Conservation (phyloP, 2,797 vertebrate genomes). For the Pristis pectinata region DNA sequence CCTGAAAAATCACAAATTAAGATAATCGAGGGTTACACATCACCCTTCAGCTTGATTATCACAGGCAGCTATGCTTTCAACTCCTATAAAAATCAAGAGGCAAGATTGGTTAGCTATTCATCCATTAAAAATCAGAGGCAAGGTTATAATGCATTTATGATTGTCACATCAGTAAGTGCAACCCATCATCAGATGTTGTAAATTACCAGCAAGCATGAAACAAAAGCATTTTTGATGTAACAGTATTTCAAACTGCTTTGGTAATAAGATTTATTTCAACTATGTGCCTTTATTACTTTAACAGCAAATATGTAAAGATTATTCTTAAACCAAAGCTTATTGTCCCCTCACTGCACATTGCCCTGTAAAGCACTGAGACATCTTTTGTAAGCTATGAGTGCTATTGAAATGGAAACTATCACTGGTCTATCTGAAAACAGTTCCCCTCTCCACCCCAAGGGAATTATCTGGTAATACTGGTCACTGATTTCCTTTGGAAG, state of each 20-base stretch:
- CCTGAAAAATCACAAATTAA: constrained; percentile 10
- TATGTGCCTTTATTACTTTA: not conserved
- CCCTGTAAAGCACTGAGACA: not conserved
- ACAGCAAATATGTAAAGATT: not conserved
- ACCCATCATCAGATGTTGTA: constrained; percentile 15
- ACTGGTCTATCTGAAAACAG: not conserved
- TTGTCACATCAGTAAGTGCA: constrained; percentile 34
- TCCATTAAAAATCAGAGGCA: constrained; percentile 31
- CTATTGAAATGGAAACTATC: not conserved
- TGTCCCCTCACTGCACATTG: not conserved
- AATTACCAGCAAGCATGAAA: not conserved
- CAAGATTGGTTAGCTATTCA: constrained; percentile 34
- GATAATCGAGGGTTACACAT: constrained; percentile 22
- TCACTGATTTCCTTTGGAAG: not conserved
- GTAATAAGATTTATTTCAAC: not conserved
- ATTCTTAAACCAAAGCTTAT: not conserved
- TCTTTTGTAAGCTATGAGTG: not conserved
- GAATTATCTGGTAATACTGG: not conserved
- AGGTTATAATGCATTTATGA: constrained; percentile 22
- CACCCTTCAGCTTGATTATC: not conserved
- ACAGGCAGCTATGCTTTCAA: not conserved
- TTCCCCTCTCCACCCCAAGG: not conserved
- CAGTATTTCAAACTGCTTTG: constrained; percentile 2
- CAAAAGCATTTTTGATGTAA: constrained; percentile 23
- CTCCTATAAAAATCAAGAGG: constrained; percentile 20